phyloP scores from a whole-genome alignment of 2,797 vertebrate genomes.

The Petrocephalus schoutedeni region DNA sequence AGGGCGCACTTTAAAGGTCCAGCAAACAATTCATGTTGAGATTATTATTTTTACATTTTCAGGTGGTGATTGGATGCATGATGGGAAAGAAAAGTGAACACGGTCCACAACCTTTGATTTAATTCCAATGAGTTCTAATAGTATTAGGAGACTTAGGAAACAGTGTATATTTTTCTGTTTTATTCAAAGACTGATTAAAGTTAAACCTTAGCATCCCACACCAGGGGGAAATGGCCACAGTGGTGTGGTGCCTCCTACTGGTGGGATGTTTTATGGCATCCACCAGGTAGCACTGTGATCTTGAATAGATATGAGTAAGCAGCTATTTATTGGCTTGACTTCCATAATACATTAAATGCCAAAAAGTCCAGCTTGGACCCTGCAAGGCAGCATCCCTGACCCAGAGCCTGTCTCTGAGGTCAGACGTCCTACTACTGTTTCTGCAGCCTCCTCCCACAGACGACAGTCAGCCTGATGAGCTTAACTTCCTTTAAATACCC shows the following conservation, averaged over 20 bases:
- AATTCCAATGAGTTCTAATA: neutral
- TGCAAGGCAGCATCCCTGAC: neutral
- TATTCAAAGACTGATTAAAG: neutral
- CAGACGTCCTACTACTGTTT: neutral
- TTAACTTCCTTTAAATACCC: neutral
- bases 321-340: neutral
- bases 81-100: neutral
- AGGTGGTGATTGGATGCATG: neutral
- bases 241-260: neutral
- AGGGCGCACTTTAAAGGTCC: neutral
- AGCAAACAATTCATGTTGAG: neutral
- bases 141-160: neutral
- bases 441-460: neutral
- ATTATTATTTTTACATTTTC: conserved; percentile 7
- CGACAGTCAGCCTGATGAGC: neutral
- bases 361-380: neutral
- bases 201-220: neutral
- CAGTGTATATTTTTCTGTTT: neutral
- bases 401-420: neutral
- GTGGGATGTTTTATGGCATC: neutral
- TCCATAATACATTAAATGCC: neutral
- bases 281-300: neutral
- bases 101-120: neutral
- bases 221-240: neutral
- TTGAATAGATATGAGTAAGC: neutral